Evolutionary conservation across 2,888 invertebrate species (phyloP).

Genomic region (Dexiosoma caninum): DNA sequence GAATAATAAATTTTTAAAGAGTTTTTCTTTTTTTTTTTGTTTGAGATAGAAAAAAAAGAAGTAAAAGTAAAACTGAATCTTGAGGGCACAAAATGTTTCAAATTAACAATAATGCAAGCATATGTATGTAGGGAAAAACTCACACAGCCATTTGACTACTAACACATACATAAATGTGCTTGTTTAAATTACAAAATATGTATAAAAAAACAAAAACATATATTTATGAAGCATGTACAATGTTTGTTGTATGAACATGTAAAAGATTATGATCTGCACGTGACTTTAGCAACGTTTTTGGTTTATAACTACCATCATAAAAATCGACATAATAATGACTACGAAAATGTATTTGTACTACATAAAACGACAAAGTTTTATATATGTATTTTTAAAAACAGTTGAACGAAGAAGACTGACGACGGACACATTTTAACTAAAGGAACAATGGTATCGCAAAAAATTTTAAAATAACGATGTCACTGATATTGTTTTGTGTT

Average conservation of each 20-base stretch:
- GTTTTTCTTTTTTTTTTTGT: conserved; percentile 6
- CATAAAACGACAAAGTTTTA: conserved; percentile 19
- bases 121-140: conserved; percentile 3
- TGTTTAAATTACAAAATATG: background rate
- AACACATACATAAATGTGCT: background rate
- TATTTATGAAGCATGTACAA: conserved; percentile 8
- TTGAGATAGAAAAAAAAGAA: background rate
- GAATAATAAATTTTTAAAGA: conserved; percentile 12
- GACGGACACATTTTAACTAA: background rate
- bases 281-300: conserved; percentile 59
- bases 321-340: conserved; percentile 46
- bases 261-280: conserved; percentile 63
- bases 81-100: conserved; percentile 8
- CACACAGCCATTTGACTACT: background rate
- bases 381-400: conserved; percentile 9
- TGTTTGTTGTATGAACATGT: conserved; percentile 40
- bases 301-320: conserved; percentile 49
- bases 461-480: too few species aligned
- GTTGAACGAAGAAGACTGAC: background rate
- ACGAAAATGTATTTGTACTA: background rate
- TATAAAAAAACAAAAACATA: conserved; percentile 16
- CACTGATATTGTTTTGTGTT: too few species aligned
- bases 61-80: conserved; percentile 30
- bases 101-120: background rate
- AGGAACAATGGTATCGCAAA: background rate